A percentile compares a stretch with the other conserved stretches of the same genome.
phyloP scores from a whole-genome alignment of 2,113 vertebrate species.

The Bubo blakistoni region DNA sequence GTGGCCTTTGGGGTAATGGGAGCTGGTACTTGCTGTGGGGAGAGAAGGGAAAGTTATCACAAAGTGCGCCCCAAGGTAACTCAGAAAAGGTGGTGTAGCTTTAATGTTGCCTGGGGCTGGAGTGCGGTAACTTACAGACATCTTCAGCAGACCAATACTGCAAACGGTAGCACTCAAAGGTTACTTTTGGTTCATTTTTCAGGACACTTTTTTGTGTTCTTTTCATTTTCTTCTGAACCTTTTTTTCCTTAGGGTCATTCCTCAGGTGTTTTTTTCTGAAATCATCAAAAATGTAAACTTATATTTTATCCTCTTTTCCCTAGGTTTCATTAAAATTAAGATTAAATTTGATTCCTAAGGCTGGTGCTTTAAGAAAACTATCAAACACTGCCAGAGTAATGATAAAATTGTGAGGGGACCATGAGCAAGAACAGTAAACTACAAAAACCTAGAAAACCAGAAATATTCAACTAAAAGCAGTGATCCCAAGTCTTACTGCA shows the following conservation, averaged over 20 bases:
- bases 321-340: background rate
- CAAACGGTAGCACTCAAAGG: background rate
- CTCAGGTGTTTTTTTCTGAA: background rate
- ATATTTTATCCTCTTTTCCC: background rate
- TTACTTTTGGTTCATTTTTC: background rate
- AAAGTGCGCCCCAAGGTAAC: background rate
- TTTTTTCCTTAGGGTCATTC: background rate
- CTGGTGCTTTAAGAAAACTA: background rate
- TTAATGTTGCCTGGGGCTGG: rapidly evolving
- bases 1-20: background rate
- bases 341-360: background rate
- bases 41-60: background rate
- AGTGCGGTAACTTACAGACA: background rate
- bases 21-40: background rate
- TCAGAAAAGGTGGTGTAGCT: background rate
- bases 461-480: background rate
- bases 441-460: background rate
- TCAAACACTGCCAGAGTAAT: background rate
- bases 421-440: background rate
- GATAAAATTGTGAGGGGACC: background rate
- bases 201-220: background rate
- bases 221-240: background rate
- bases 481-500: background rate
- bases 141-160: background rate
- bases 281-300: background rate